phyloP scores from a whole-genome alignment of 2,888 invertebrate genomes.

The Conops quadrifasciatus region DNA sequence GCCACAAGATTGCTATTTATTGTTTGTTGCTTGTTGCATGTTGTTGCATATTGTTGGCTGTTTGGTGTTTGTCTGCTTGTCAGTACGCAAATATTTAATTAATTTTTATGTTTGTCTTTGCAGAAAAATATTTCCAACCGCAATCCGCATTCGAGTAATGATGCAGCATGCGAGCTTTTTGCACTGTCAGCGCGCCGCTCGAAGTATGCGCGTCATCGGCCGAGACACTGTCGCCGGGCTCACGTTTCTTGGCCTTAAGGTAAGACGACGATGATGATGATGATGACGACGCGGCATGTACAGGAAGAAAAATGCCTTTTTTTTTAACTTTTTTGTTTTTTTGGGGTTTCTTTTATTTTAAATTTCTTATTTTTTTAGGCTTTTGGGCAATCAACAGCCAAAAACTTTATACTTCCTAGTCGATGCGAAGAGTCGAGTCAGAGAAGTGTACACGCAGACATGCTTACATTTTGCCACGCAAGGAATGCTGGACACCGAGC shows the following conservation, averaged over 20 bases:
- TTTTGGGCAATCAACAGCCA: slow-evolving; percentile 66
- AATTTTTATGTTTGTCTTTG: slow-evolving; percentile 40
- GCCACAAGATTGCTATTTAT: too few species aligned
- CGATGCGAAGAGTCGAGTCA: slow-evolving; percentile 82
- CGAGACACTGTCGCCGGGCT: slow-evolving; percentile 69
- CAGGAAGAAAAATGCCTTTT: not conserved
- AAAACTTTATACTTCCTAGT: slow-evolving; percentile 67
- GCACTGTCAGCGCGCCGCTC: slow-evolving; percentile 83
- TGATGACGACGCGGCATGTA: not conserved
- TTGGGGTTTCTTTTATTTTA: not conserved
- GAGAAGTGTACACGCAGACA: slow-evolving; percentile 83
- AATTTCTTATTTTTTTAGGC: slow-evolving; percentile 49
- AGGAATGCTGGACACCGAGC: slow-evolving; percentile 83
- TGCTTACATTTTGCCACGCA: slow-evolving; percentile 80
- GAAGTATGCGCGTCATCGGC: slow-evolving; percentile 77
- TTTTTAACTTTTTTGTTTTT: not conserved
- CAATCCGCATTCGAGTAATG: slow-evolving; percentile 66
- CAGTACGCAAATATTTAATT: slow-evolving; percentile 7
- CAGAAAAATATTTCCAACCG: slow-evolving; percentile 65
- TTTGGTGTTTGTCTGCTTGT: too few species aligned
- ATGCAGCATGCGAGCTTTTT: slow-evolving; percentile 76
- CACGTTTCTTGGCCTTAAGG: slow-evolving; percentile 71
- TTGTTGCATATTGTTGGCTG: too few species aligned
- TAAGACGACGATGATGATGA: slow-evolving; percentile 37
- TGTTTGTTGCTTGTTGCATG: too few species aligned